Conservation (phyloP, 2,797 vertebrate species). For the Setipinna tenuifilis region DNA sequence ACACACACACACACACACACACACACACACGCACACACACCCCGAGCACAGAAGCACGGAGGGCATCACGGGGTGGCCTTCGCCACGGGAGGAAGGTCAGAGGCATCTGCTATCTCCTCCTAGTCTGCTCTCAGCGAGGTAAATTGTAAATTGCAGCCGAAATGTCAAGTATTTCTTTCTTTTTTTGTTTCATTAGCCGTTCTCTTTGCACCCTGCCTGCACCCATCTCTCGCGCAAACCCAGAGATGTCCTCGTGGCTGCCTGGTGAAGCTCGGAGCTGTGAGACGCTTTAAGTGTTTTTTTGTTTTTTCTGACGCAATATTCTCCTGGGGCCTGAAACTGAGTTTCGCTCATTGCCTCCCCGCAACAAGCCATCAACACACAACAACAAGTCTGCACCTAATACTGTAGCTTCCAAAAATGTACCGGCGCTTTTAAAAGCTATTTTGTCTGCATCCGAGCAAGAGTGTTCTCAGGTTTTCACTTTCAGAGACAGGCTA, state of each 20-base stretch:
- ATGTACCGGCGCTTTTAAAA: not conserved
- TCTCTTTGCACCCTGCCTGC: not conserved
- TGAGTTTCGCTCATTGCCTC: not conserved
- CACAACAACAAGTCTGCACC: not conserved
- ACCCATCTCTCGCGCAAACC: not conserved
- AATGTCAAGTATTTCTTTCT: slow-evolving; percentile 8
- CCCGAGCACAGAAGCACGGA: not conserved
- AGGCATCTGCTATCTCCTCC: not conserved
- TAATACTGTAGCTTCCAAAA: not conserved
- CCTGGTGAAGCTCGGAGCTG: not conserved
- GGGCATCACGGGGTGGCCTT: not conserved
- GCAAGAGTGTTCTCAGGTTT: no score
- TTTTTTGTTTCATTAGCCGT: not conserved
- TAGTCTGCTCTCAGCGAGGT: not conserved
- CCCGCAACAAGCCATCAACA: not conserved
- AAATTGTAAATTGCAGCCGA: slow-evolving; percentile 3
- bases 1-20: not conserved
- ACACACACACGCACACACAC: no score
- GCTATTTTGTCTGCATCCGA: not conserved
- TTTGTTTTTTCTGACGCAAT: not conserved
- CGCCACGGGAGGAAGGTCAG: slow-evolving; percentile 1
- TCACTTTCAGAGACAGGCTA: no score
- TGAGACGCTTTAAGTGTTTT: slow-evolving; percentile 6
- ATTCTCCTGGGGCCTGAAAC: slow-evolving; percentile 2
- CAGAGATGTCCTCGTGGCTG: not conserved